Conservation (phyloP, 2,888 invertebrate species). For the Mimas tiliae region DNA sequence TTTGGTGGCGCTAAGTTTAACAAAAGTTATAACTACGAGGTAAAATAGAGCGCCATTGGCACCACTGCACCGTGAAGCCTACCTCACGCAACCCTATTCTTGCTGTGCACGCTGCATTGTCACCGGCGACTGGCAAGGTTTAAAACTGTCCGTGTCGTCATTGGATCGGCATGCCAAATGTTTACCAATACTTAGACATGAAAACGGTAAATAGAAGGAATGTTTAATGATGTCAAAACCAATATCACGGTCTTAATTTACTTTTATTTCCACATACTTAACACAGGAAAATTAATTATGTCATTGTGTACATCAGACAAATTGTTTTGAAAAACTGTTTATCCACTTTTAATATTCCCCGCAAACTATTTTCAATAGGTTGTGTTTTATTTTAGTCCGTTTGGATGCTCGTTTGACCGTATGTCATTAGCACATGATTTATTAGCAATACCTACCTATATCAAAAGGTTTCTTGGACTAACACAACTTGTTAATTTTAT, state of each 20-base stretch:
- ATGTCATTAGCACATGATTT: conserved; percentile 20
- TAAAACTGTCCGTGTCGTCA: conserved; percentile 39
- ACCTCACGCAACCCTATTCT: conserved; percentile 13
- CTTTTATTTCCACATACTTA: conserved; percentile 19
- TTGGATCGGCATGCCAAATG: conserved; percentile 36
- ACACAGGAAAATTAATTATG: conserved; percentile 23
- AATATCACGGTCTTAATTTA: conserved; percentile 18
- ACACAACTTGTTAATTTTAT: conserved; percentile 6
- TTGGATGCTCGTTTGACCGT: conserved; percentile 7
- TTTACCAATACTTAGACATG: conserved; percentile 22
- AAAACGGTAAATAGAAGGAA: conserved; percentile 23
- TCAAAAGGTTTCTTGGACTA: neutral
- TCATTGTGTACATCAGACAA: conserved; percentile 19
- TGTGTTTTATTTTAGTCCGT: conserved; percentile 14
- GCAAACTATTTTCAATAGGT: conserved; percentile 20
- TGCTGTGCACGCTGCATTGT: conserved; percentile 3
- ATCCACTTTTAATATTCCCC: conserved; percentile 15
- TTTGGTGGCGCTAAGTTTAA: conserved; percentile 80
- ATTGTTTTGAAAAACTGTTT: conserved; percentile 22
- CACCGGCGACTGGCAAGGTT: neutral
- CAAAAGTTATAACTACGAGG: conserved; percentile 62
- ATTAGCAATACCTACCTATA: conserved; percentile 16
- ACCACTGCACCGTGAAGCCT: conserved; percentile 5
- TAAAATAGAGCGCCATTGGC: conserved; percentile 56
- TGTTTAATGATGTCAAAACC: conserved; percentile 16